phyloP scores from a whole-genome alignment of 2,888 invertebrate species.

The Idaea biselata region DNA sequence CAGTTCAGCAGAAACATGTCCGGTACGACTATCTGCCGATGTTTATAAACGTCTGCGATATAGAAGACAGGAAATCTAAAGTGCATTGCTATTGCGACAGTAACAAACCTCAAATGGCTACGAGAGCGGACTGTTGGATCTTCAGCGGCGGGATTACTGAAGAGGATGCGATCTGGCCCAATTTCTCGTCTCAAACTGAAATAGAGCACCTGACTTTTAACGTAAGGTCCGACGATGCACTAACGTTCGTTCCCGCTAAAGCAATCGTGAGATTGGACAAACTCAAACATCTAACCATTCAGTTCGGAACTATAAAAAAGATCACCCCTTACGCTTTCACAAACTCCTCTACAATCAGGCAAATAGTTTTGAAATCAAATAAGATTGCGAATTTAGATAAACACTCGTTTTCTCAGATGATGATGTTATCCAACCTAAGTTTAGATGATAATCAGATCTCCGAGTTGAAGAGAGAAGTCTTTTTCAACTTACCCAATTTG shows the following conservation, averaged over 20 bases:
- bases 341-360: slow-evolving; percentile 85
- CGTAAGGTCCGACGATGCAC: slow-evolving; percentile 84
- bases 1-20: slow-evolving; percentile 56
- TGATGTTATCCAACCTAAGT: slow-evolving; percentile 84
- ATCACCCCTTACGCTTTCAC: slow-evolving; percentile 88
- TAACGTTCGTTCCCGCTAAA: slow-evolving; percentile 86
- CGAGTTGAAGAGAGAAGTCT: slow-evolving; percentile 87
- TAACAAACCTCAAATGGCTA: slow-evolving; percentile 76
- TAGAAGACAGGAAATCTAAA: slow-evolving; percentile 67
- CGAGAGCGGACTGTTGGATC: slow-evolving; percentile 88
- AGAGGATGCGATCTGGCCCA: slow-evolving; percentile 86
- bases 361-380: slow-evolving; percentile 85
- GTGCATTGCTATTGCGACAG: slow-evolving; percentile 76
- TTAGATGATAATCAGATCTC: slow-evolving; percentile 88
- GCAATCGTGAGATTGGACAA: slow-evolving; percentile 84
- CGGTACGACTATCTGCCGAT: slow-evolving; percentile 61
- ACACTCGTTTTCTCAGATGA: slow-evolving; percentile 87
- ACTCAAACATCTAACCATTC: slow-evolving; percentile 85
- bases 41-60: slow-evolving; percentile 72
- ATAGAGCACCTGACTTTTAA: slow-evolving; percentile 85
- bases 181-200: slow-evolving; percentile 86
- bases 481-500: slow-evolving; percentile 86
- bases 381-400: slow-evolving; percentile 84
- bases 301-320: slow-evolving; percentile 86
- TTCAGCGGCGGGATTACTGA: slow-evolving; percentile 81